Percentiles rank a stretch among this genome's conserved stretches.
phyloP scores from a whole-genome alignment of 2,888 invertebrate species.

The Drosophila limbata region DNA sequence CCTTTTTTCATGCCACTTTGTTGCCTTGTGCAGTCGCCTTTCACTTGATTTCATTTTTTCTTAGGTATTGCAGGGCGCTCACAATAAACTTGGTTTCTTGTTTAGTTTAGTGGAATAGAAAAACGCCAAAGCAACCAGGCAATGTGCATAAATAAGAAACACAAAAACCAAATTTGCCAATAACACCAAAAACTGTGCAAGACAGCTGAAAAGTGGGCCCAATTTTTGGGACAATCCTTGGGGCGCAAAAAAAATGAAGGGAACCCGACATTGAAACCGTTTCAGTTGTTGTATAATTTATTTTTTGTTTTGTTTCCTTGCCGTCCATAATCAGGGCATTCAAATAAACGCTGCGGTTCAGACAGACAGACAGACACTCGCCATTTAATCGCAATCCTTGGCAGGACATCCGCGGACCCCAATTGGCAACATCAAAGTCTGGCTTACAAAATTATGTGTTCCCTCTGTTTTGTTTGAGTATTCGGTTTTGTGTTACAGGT shows the following conservation, averaged over 20 bases:
- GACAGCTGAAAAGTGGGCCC: conserved; percentile 44
- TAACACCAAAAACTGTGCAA: conserved; percentile 47
- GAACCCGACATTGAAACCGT: conserved; percentile 53
- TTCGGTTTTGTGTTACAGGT: conserved; percentile 77
- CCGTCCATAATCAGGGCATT: conserved; percentile 67
- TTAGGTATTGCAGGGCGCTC: conserved; percentile 22
- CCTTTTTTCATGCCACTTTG: conserved; percentile 27
- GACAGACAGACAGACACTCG: conserved; percentile 21
- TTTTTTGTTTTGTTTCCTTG: conserved; percentile 31
- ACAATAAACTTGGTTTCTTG: conserved; percentile 61
- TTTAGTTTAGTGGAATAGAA: conserved; percentile 66
- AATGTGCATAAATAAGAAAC: conserved; percentile 68
- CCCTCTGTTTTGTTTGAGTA: conserved; percentile 67
- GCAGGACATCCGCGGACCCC: conserved; percentile 46
- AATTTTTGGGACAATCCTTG: conserved; percentile 6
- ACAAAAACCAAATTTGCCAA: conserved; percentile 69
- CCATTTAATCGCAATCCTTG: conserved; percentile 32
- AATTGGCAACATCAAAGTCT: conserved; percentile 74
- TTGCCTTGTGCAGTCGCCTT: conserved; percentile 48
- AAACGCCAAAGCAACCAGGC: conserved; percentile 52
- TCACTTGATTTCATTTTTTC: conserved; percentile 46
- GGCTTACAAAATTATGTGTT: conserved; percentile 56
- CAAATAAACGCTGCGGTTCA: conserved; percentile 55
- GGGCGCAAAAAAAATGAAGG: conserved; percentile 2
- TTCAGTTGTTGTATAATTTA: conserved; percentile 59